Conservation (phyloP, 2,797 vertebrate genomes). For the Carduelis carduelis region DNA sequence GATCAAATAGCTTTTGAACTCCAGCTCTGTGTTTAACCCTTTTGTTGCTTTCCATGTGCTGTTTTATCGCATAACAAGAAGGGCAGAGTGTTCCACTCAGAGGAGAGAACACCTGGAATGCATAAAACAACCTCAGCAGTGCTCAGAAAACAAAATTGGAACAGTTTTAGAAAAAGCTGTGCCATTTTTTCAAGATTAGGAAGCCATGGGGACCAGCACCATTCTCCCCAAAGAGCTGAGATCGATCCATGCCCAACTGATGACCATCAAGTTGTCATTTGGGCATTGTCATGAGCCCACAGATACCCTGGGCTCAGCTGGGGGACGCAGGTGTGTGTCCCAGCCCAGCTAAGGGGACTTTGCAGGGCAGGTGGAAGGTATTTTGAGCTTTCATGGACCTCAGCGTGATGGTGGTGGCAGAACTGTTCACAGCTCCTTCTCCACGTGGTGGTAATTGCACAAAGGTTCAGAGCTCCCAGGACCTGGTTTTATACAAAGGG, state of each 20-base stretch:
- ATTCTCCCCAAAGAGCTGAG: neutral
- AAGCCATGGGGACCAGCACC: fast-evolving
- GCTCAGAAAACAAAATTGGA: neutral
- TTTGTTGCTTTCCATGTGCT: neutral
- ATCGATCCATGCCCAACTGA: fast-evolving
- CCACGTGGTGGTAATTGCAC: fast-evolving
- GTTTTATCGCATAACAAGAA: fast-evolving
- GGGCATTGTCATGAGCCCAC: neutral
- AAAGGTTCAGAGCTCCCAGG: neutral
- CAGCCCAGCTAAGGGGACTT: neutral
- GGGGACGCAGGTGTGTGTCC: neutral
- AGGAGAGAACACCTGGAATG: neutral
- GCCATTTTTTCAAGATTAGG: neutral
- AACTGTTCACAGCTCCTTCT: neutral
- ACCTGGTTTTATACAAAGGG: no score
- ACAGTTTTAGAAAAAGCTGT: neutral
- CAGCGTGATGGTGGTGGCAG: fast-evolving
- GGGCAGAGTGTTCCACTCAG: neutral
- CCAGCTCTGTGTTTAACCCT: neutral
- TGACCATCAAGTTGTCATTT: no score
- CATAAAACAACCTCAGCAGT: neutral
- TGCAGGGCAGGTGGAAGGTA: neutral
- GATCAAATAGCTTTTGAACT: neutral
- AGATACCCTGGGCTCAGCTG: neutral
- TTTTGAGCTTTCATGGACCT: neutral